Evolutionary conservation across 2,888 invertebrate genomes (phyloP).

Genomic region (Hyalella azteca): DNA sequence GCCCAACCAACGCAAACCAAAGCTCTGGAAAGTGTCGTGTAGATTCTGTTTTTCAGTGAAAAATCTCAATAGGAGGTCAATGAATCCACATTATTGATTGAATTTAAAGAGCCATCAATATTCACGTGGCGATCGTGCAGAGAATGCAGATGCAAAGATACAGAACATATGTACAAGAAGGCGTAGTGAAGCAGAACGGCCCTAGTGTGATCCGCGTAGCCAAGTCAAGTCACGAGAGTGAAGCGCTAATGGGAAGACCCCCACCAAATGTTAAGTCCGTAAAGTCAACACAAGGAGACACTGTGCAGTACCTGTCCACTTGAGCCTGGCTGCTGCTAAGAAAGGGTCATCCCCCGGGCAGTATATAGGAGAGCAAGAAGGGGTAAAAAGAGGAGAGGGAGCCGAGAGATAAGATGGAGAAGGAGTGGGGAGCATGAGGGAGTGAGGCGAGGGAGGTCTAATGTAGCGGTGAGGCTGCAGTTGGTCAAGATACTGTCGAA

Average conservation of each 20-base stretch:
- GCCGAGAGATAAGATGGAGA: slow-evolving; percentile 26
- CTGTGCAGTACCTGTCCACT: slow-evolving; percentile 34
- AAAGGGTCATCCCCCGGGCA: slow-evolving; percentile 57
- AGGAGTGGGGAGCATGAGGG: slow-evolving; percentile 42
- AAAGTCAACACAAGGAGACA: slow-evolving; percentile 28
- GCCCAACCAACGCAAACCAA: slow-evolving; percentile 29
- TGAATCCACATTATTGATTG: no score
- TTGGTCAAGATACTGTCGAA: slow-evolving; percentile 25
- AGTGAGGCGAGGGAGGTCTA: slow-evolving; percentile 19
- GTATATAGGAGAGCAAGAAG: slow-evolving; percentile 56
- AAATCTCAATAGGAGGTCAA: no score
- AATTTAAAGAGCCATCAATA: no score
- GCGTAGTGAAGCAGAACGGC: slow-evolving; percentile 5
- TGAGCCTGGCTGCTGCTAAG: slow-evolving; percentile 48
- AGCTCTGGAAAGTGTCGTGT: slow-evolving; percentile 12
- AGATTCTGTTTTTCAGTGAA: no score
- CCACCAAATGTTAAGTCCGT: slow-evolving; percentile 23
- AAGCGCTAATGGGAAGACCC: neutral
- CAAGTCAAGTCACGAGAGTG: slow-evolving; percentile 3
- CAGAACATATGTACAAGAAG: slow-evolving; percentile 21
- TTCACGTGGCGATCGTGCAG: no score
- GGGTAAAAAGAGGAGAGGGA: slow-evolving; percentile 38
- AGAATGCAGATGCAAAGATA: neutral
- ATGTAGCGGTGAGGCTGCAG: slow-evolving; percentile 8
- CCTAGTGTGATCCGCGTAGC: neutral